Conservation (phyloP, 2,797 vertebrate genomes). For the Etheostoma perlongum region DNA sequence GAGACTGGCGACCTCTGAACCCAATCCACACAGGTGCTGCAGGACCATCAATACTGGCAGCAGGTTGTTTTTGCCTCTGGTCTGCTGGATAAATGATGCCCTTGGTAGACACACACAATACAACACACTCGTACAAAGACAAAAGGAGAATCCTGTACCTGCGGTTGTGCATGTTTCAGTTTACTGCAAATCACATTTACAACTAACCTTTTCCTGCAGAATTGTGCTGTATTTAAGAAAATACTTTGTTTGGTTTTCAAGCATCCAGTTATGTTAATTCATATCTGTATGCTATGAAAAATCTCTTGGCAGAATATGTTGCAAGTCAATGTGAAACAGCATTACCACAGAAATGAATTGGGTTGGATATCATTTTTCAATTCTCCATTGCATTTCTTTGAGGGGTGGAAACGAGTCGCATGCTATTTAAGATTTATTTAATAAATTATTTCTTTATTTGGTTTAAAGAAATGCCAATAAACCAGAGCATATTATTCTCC, state of each 20-base stretch:
- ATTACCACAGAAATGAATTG: not conserved
- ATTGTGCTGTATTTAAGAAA: not conserved
- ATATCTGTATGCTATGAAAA: not conserved
- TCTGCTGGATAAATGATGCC: slow-evolving; percentile 83
- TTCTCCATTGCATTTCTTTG: too few relatives aligned
- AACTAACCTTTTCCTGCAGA: not conserved
- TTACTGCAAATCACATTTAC: not conserved
- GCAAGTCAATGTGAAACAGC: not conserved
- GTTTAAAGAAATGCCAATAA: too few relatives aligned
- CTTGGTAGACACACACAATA: slow-evolving; percentile 67
- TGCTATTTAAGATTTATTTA: too few relatives aligned
- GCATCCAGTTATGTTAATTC: not conserved
- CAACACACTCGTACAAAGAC: slow-evolving; percentile 26
- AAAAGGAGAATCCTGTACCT: not conserved
- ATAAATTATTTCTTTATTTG: too few relatives aligned
- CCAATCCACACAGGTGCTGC: slow-evolving; percentile 82
- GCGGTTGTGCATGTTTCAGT: slow-evolving; percentile 15
- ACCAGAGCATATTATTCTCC: too few relatives aligned
- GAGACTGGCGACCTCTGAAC: slow-evolving; percentile 83
- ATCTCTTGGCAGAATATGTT: not conserved
- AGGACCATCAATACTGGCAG: slow-evolving; percentile 84
- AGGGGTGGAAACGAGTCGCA: too few relatives aligned
- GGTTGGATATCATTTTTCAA: too few relatives aligned
- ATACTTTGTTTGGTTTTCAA: not conserved
- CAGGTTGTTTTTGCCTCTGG: slow-evolving; percentile 81